These are phyloP conservation scores for Scolopax rusticola DNA, from an alignment of 2,797 vertebrate species.

Conservation along the genomic window DNA sequence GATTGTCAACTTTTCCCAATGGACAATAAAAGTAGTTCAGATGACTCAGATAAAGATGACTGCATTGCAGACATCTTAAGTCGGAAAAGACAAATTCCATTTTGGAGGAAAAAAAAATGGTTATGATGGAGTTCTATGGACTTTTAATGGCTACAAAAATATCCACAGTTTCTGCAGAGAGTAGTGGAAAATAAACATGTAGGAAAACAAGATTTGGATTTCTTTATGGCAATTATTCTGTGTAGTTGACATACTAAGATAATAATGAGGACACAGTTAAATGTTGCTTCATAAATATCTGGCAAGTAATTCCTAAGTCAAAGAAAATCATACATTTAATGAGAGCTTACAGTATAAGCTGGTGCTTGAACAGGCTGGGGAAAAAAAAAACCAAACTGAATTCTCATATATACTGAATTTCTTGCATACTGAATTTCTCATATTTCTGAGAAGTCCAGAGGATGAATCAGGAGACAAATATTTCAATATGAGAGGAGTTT, in stretches of 20 bases:
- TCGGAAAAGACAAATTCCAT: not conserved
- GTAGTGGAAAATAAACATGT: accelerated
- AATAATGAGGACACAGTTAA: not conserved
- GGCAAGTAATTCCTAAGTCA: not conserved
- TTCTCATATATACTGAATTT: not conserved
- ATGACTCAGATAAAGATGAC: not conserved
- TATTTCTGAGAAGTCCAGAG: not conserved
- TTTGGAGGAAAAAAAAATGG: not conserved
- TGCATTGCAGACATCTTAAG: not conserved
- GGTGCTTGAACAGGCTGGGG: not conserved
- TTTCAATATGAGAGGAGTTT: not conserved
- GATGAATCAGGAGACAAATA: not conserved
- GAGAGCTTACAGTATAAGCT: not conserved
- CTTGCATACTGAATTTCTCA: not conserved
- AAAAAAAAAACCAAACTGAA: not conserved
- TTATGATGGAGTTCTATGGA: not conserved
- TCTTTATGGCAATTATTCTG: not conserved
- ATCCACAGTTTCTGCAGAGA: not conserved
- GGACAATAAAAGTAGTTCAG: not conserved
- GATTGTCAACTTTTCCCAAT: not conserved
- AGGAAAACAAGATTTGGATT: not conserved
- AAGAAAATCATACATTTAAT: not conserved
- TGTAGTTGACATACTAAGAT: not conserved
- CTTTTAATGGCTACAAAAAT: not conserved
- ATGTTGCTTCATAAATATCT: not conserved